phyloP scores from a whole-genome alignment of 1,140 invertebrate species.

The Drosophila nebulosa region DNA sequence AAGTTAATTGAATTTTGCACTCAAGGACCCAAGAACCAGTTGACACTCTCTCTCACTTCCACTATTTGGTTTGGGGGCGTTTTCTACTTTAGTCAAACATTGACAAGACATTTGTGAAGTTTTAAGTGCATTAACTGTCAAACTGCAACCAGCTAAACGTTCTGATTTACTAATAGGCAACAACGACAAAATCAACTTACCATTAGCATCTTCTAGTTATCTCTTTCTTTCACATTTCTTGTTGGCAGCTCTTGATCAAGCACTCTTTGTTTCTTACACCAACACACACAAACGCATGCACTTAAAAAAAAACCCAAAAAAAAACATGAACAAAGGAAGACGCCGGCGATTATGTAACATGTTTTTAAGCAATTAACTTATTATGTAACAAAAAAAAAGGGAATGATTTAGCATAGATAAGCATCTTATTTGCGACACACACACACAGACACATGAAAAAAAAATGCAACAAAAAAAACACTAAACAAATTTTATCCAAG shows the following conservation, averaged over 20 bases:
- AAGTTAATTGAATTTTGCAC: slow-evolving; percentile 79
- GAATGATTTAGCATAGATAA: too few relatives aligned
- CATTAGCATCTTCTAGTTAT: neutral
- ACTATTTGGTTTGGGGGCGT: slow-evolving; percentile 52
- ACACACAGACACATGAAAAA: neutral
- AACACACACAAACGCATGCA: neutral
- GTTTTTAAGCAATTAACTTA: too few relatives aligned
- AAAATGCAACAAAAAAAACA: neutral
- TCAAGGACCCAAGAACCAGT: slow-evolving; percentile 43
- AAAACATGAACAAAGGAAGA: too few relatives aligned
- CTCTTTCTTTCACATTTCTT: neutral
- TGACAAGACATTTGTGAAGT: slow-evolving; percentile 78
- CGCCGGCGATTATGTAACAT: too few relatives aligned
- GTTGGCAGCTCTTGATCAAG: neutral
- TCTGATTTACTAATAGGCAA: neutral
- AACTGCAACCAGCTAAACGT: neutral
- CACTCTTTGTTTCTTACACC: neutral
- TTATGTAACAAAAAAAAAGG: too few relatives aligned
- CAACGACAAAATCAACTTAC: neutral
- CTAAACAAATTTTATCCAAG: neutral
- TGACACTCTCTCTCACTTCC: slow-evolving; percentile 31
- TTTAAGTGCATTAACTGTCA: slow-evolving; percentile 77
- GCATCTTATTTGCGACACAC: too few relatives aligned
- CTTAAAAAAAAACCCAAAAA: neutral
- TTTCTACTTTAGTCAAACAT: slow-evolving; percentile 62